Conservation (phyloP, 2,113 vertebrate genomes). For the Anolis carolinensis region DNA sequence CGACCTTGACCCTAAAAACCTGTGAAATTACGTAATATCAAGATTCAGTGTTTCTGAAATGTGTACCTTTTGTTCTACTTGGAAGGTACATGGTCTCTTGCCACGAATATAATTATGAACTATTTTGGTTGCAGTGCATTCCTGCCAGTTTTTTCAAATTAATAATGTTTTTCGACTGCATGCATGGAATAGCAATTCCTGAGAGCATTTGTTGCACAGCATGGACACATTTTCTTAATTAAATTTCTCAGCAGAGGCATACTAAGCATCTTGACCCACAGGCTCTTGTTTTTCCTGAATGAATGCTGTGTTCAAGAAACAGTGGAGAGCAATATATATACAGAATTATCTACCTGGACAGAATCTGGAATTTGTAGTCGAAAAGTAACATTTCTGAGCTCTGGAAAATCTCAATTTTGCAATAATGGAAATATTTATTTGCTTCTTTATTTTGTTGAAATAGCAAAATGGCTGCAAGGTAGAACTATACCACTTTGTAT, state of each 20-base stretch:
- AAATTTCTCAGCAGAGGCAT: constrained; percentile 19
- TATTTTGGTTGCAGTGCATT: constrained; percentile 16
- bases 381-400: too few relatives aligned
- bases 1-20: not conserved
- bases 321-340: not conserved
- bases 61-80: not conserved
- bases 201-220: constrained; percentile 23
- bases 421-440: too few relatives aligned
- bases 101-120: not conserved
- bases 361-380: too few relatives aligned
- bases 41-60: not conserved
- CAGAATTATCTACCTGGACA: not conserved
- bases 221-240: constrained; percentile 24
- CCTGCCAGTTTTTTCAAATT: constrained; percentile 8
- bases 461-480: too few relatives aligned
- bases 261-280: constrained; percentile 31
- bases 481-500: too few relatives aligned
- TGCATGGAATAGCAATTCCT: constrained; percentile 34
- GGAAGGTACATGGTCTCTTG: constrained; percentile 26
- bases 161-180: constrained; percentile 14
- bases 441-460: too few relatives aligned
- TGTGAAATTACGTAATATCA: not conserved
- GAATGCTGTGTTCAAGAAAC: not conserved
- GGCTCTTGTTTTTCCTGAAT: not conserved
- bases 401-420: too few relatives aligned